These are phyloP conservation scores for Sphinx pinastri DNA, from an alignment of 2,888 invertebrate species.

Conservation along the genomic window DNA sequence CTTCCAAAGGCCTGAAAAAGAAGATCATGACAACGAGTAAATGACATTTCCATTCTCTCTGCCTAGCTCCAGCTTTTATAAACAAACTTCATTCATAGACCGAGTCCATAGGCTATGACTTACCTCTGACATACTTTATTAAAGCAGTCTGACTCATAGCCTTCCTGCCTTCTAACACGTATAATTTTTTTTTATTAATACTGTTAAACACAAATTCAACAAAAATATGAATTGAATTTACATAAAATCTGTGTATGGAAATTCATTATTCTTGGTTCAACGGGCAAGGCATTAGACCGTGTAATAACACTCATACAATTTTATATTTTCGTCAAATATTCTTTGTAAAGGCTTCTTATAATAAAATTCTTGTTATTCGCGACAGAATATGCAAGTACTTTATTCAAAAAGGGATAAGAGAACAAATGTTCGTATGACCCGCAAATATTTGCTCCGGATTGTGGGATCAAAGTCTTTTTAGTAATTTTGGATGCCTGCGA, in stretches of 20 bases:
- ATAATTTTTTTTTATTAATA: too few relatives aligned
- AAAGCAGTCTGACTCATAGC: too few relatives aligned
- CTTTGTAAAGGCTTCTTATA: neutral
- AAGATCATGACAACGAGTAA: too few relatives aligned
- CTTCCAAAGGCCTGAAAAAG: too few relatives aligned
- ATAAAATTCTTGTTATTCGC: neutral
- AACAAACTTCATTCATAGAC: too few relatives aligned
- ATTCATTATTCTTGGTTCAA: neutral
- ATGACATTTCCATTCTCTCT: too few relatives aligned
- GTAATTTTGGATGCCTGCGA: neutral
- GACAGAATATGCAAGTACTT: too few relatives aligned
- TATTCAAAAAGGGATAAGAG: too few relatives aligned
- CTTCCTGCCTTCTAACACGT: too few relatives aligned
- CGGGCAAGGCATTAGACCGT: constrained; percentile 12
- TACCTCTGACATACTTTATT: too few relatives aligned
- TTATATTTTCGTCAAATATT: constrained; percentile 1
- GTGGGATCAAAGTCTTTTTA: neutral
- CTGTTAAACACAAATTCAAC: neutral
- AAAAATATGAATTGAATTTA: constrained; percentile 6
- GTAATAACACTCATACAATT: neutral
- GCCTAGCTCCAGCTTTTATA: too few relatives aligned
- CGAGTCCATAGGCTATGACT: too few relatives aligned
- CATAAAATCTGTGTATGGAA: neutral
- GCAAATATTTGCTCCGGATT: neutral
- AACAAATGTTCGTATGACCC: neutral